Base-by-base conservation (phyloP, 1,140 invertebrate genomes). In the Orius insidiosus region DNA sequence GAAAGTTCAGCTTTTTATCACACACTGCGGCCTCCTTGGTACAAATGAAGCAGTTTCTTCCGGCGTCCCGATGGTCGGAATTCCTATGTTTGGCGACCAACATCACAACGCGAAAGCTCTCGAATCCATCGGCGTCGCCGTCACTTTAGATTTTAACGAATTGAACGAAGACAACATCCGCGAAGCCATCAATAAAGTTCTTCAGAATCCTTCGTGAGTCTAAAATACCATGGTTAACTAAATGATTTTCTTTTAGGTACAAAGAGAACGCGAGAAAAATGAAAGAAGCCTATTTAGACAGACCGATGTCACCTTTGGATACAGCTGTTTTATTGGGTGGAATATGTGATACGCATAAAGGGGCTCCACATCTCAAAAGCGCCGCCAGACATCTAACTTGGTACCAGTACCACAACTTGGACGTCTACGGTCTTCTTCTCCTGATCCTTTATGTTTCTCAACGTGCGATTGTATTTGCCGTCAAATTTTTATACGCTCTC, bases 261-360 rank as follows among this genome's bases (percentile, higher is more conserved):
- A 48, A 43, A 18, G 39, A 46, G 11, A 46, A 39, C 24, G 34
- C 33, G 6, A n/a, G 42, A 11, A 40, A 46, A 31, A 47, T 51
- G 15, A 36, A 32, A 9, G 45, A 37, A 18, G 46, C 52, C 2
- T 76, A 71, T 59, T 63, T 59, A 30, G 73, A 76, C 53, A 60
- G 68, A 33, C 71, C 72, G 0, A 54, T 67, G 51, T 56, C 59
- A 2, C 62, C 71, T 0, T 50, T 71, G 33, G 68, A 74, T 7
- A 68, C 63, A 0, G 69, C 72, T 1, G 56, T 72, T 72, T 11
- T 76, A 68, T 59, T 76, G 74, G 74, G 65, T 70, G 0, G 72
- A 76, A 53, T 76, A 76, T 49, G 57, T 60, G 6, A 48, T 69
- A 8, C 56, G 66, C 61, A 69, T 52, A 59, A 63, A 46, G 66